Evolutionary conservation across 2,113 vertebrate genomes (phyloP).

Genomic region (Xenopus laevis): DNA sequence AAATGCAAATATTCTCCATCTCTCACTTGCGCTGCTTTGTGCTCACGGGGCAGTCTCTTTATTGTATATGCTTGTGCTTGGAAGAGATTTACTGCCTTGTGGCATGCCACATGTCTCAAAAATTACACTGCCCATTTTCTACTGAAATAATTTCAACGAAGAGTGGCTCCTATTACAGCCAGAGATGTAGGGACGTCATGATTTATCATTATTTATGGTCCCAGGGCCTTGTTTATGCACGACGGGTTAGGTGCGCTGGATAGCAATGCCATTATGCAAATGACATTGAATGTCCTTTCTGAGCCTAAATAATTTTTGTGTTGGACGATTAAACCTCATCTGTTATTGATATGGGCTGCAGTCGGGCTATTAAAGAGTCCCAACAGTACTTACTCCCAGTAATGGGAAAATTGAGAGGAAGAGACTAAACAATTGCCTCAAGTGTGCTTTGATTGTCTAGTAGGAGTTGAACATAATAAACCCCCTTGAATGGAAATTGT

Average conservation of each 20-base stretch:
- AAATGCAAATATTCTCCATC: constrained; percentile 7
- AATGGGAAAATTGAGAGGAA: constrained; percentile 86
- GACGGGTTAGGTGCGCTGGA: constrained; percentile 75
- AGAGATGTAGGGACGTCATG: constrained; percentile 67
- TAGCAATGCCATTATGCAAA: constrained; percentile 99
- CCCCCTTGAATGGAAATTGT: constrained; percentile 59
- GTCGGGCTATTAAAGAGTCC: constrained; percentile 87
- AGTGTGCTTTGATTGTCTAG: constrained; percentile 72
- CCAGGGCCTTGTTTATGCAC: constrained; percentile 78
- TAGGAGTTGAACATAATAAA: constrained; percentile 69
- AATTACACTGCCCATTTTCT: constrained; percentile 74
- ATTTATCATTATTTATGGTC: constrained; percentile 86
- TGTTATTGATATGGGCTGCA: constrained; percentile 97
- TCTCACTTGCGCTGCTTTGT: constrained; percentile 37
- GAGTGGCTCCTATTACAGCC: constrained; percentile 72
- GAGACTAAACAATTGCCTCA: constrained; percentile 78
- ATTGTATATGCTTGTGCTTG: constrained; percentile 15
- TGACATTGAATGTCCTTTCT: constrained; percentile 81
- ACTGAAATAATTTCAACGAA: constrained; percentile 76
- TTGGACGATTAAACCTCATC: constrained; percentile 95
- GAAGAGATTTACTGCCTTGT: constrained; percentile 60
- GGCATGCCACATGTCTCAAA: constrained; percentile 67
- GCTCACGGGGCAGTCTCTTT: constrained; percentile 40
- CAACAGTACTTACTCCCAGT: constrained; percentile 85
- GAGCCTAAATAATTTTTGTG: constrained; percentile 85